These are phyloP conservation scores for Hetaerina americana DNA, from an alignment of 1,140 invertebrate genomes.

Conservation along the genomic window DNA sequence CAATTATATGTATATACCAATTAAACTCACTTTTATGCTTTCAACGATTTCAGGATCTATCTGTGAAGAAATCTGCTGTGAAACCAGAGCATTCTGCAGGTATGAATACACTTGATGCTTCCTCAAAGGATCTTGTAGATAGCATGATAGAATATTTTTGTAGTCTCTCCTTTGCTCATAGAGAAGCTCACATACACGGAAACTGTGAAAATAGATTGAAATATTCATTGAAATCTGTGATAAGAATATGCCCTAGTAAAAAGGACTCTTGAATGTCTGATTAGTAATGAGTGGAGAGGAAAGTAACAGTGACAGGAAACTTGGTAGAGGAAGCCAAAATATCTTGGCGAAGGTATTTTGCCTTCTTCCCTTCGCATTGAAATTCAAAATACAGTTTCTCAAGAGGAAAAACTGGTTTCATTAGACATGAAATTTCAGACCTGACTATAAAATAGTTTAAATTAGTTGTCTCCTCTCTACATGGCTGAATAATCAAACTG, in stretches of 20 bases:
- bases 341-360: no score
- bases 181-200: constrained; percentile 45
- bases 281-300: constrained; percentile 8
- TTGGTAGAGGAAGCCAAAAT: no score
- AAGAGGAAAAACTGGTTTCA: no score
- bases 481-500: no score
- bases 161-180: constrained; percentile 40
- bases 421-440: no score
- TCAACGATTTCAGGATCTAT: constrained; percentile 14
- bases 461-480: no score
- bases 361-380: no score
- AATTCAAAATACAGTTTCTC: no score
- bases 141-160: constrained; percentile 42
- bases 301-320: no score
- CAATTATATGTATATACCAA: constrained; percentile 11
- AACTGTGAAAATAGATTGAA: constrained; percentile 29
- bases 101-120: constrained; percentile 30
- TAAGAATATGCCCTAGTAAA: neutral
- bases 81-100: constrained; percentile 23
- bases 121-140: constrained; percentile 39
- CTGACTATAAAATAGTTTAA: no score
- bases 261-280: neutral
- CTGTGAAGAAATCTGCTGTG: neutral
- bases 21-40: constrained; percentile 13
- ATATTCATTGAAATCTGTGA: neutral